Evolutionary conservation across 2,888 invertebrate species (phyloP).

Genomic region (Amorpha juglandis): DNA sequence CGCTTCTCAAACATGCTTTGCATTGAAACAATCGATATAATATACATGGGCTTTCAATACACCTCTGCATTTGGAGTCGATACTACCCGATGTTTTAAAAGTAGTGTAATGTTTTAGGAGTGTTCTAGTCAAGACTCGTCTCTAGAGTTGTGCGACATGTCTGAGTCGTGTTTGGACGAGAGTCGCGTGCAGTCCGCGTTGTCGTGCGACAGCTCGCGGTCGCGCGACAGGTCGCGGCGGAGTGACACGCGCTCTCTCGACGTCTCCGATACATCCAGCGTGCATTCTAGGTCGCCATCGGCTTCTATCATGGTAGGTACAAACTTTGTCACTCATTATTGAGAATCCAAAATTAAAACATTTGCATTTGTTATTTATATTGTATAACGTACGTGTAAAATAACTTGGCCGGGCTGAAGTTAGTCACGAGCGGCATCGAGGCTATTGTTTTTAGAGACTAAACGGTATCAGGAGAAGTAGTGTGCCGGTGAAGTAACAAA

Average conservation of each 20-base stretch:
- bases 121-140: constrained; percentile 84
- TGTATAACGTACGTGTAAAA: too few species aligned
- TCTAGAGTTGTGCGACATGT: constrained; percentile 76
- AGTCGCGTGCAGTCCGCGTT: constrained; percentile 76
- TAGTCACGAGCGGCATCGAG: too few species aligned
- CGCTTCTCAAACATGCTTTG: constrained; percentile 16
- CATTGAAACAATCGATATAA: constrained; percentile 3
- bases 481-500: too few species aligned
- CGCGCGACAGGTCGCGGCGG: constrained; percentile 74
- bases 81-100: neutral
- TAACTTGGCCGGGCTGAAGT: too few species aligned
- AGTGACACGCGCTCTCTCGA: constrained; percentile 77
- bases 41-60: neutral
- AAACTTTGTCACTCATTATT: neutral
- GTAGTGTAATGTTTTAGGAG: constrained; percentile 62
- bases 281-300: constrained; percentile 76
- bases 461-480: too few species aligned
- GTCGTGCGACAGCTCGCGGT: constrained; percentile 75
- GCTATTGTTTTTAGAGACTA: too few species aligned
- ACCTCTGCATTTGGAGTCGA: neutral
- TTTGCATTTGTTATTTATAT: too few species aligned
- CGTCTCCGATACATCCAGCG: constrained; percentile 75
- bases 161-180: constrained; percentile 64
- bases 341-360: too few species aligned
- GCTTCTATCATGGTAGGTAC: constrained; percentile 73